phyloP scores from a whole-genome alignment of 1,140 invertebrate species.

The Euglossa dilemma region DNA sequence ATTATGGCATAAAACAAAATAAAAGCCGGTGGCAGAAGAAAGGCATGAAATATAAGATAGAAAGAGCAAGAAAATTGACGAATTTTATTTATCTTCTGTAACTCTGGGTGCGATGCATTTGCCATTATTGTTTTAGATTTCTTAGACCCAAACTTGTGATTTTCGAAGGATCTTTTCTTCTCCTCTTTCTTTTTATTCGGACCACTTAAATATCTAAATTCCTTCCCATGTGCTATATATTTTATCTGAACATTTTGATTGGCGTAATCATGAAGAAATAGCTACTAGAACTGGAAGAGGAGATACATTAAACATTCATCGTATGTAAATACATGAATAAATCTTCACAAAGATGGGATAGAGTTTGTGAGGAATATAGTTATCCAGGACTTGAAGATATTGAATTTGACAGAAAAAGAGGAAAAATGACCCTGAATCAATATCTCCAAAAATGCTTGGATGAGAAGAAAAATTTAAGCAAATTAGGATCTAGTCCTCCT shows the following conservation, averaged over 20 bases:
- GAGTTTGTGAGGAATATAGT: neutral
- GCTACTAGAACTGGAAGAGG: no score
- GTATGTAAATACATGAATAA: neutral
- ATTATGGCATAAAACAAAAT: neutral
- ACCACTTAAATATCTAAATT: neutral
- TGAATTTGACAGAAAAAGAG: neutral
- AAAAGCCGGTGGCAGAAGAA: accelerated
- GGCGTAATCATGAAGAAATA: no score
- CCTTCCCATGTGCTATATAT: neutral
- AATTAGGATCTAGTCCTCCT: neutral
- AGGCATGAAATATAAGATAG: neutral
- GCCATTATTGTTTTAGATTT: no score
- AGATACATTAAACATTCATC: neutral
- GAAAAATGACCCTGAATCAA: neutral
- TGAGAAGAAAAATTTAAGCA: no score
- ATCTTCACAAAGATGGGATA: neutral
- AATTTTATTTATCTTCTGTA: no score
- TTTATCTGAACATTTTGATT: neutral
- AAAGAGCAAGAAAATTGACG: neutral
- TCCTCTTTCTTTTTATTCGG: no score
- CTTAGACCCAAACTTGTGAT: no score
- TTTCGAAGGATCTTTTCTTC: no score
- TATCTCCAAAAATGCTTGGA: neutral
- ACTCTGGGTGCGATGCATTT: no score
- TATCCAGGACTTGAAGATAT: neutral